Percentiles rank a stretch among this genome's conserved stretches.
These are phyloP conservation scores for Gisinianus flammeolus DNA, from an alignment of 2,888 invertebrate genomes.

Conservation along the genomic window DNA sequence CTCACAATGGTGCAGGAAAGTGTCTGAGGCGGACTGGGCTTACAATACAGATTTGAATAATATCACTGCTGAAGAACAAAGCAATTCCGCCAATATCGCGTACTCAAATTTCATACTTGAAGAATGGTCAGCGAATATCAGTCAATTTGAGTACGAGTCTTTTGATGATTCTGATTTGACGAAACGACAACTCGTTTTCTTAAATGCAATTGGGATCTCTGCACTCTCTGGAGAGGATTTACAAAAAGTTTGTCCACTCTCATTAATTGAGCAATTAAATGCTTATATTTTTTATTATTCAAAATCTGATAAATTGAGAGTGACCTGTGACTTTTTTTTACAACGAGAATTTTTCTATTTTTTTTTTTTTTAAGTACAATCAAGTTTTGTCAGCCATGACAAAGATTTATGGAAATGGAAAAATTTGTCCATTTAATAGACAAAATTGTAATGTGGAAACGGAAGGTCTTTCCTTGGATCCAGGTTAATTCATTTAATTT, in stretches of 20 bases:
- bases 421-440: constrained; percentile 69
- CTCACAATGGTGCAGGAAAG: constrained; percentile 60
- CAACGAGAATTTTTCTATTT: too few relatives aligned
- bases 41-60: constrained; percentile 61
- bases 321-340: neutral
- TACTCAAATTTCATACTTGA: constrained; percentile 46
- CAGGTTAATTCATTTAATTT: constrained; percentile 61
- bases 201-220: constrained; percentile 74
- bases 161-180: constrained; percentile 61
- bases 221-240: constrained; percentile 76
- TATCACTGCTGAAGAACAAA: constrained; percentile 40
- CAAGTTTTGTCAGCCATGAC: constrained; percentile 72
- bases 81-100: constrained; percentile 40
- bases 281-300: neutral
- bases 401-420: constrained; percentile 74
- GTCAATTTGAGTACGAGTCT: constrained; percentile 44
- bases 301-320: neutral
- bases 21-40: constrained; percentile 61
- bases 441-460: constrained; percentile 62
- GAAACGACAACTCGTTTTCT: constrained; percentile 73
- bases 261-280: neutral
- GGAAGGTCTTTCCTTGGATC: constrained; percentile 66
- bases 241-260: constrained; percentile 72
- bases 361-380: constrained; percentile 58
- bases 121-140: constrained; percentile 48